Evolutionary conservation across 2,113 vertebrate genomes (phyloP).

Genomic region (Neotragus moschatus): DNA sequence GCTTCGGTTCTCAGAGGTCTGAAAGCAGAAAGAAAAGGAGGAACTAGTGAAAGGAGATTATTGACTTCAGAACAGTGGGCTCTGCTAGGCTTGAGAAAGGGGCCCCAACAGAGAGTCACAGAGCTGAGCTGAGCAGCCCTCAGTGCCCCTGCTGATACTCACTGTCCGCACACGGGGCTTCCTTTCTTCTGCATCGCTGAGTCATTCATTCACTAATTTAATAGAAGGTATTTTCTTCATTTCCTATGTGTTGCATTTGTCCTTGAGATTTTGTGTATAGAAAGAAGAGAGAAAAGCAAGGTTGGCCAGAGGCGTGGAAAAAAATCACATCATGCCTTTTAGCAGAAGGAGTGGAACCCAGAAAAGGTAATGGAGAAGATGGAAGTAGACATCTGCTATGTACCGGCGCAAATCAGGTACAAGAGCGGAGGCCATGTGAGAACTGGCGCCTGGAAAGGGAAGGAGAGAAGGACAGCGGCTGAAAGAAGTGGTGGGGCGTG

Average conservation of each 20-base stretch:
- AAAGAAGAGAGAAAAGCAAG: background rate
- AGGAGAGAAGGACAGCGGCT: background rate
- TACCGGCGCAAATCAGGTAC: background rate
- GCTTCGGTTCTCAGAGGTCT: background rate
- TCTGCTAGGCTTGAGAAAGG: background rate
- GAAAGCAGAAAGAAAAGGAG: background rate
- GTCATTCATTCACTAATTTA: background rate
- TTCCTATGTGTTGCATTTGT: background rate
- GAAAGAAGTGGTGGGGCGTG: background rate
- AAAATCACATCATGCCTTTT: background rate
- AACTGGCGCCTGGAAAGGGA: background rate
- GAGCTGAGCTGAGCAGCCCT: background rate
- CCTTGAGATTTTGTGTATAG: background rate
- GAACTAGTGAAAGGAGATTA: background rate
- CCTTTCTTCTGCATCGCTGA: background rate
- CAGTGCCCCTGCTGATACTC: background rate
- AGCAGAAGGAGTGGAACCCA: background rate
- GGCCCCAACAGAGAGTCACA: background rate
- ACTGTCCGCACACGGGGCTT: background rate
- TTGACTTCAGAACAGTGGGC: background rate
- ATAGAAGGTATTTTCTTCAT: background rate
- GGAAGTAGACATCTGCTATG: background rate
- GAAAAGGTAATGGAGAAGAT: background rate
- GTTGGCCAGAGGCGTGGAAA: background rate
- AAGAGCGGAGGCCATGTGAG: rapidly evolving